phyloP scores from a whole-genome alignment of 2,888 invertebrate species.

The Ormia ochracea region DNA sequence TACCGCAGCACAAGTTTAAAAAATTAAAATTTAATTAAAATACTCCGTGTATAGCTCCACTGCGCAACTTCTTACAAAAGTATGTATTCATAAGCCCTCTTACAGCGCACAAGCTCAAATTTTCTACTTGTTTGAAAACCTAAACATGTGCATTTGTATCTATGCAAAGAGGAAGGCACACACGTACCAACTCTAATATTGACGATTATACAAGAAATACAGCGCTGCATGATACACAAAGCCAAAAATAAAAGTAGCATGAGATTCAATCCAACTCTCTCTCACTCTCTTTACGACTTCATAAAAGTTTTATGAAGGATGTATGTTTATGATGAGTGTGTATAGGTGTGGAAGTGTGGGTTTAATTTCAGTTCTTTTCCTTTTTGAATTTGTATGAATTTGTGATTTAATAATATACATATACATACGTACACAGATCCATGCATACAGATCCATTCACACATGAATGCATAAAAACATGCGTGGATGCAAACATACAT shows the following conservation, averaged over 20 bases:
- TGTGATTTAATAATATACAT: constrained; percentile 4
- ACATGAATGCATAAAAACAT: too few relatives aligned
- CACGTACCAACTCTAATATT: background rate
- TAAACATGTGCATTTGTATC: constrained; percentile 23
- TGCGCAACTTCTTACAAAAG: constrained; percentile 76
- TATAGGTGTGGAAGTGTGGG: background rate
- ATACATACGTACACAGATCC: background rate
- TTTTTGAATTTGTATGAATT: background rate
- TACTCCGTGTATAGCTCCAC: constrained; percentile 65
- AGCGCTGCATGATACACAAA: constrained; percentile 2
- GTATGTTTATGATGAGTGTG: constrained; percentile 2
- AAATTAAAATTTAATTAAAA: constrained; percentile 11
- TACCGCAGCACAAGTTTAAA: constrained; percentile 5
- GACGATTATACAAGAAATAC: background rate
- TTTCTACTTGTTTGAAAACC: constrained; percentile 65
- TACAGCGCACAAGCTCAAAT: constrained; percentile 74
- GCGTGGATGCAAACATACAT: too few relatives aligned
- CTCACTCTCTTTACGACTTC: constrained; percentile 35
- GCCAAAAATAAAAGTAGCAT: constrained; percentile 44
- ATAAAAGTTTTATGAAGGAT: constrained; percentile 49
- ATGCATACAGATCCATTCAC: background rate
- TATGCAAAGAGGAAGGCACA: background rate
- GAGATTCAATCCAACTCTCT: constrained; percentile 20
- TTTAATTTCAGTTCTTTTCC: constrained; percentile 34
- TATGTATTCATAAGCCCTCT: constrained; percentile 76